Evolutionary conservation across 2,888 invertebrate genomes (phyloP).

Genomic region (Phlogophora meticulosa): DNA sequence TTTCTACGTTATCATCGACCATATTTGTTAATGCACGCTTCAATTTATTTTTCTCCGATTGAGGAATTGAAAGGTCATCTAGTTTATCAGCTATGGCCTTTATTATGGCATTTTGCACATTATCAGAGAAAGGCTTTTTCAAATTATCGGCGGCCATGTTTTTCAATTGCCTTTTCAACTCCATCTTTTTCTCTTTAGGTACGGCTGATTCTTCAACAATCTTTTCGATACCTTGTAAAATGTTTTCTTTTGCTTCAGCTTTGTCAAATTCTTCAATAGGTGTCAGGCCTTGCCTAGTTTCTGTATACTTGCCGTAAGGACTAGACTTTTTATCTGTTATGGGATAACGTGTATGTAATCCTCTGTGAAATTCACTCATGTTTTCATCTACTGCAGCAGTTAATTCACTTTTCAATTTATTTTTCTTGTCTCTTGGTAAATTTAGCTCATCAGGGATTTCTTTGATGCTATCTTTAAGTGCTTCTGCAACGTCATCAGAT

Average conservation of each 20-base stretch:
- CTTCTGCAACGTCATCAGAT: neutral
- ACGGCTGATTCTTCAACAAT: no score
- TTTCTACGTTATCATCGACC: no score
- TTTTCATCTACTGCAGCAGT: conserved; percentile 17
- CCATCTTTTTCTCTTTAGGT: no score
- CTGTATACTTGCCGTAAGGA: neutral
- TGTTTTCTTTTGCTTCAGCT: neutral
- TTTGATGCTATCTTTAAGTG: conserved; percentile 8
- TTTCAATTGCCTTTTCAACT: no score
- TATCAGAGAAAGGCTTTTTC: no score
- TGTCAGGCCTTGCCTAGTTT: neutral
- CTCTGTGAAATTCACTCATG: conserved; percentile 1
- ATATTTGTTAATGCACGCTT: no score
- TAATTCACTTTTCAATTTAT: conserved; percentile 18
- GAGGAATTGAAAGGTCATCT: no score
- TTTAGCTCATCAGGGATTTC: conserved; percentile 27
- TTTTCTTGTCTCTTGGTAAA: conserved; percentile 18
- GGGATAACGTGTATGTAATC: neutral
- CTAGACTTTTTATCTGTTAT: neutral
- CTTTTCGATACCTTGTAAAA: neutral
- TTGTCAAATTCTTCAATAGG: neutral
- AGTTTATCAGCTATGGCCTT: no score
- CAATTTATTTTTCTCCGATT: no score
- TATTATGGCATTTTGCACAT: no score
- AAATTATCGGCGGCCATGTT: no score